Conservation (phyloP, 2,888 invertebrate species). For the Phragmatobia fuliginosa region DNA sequence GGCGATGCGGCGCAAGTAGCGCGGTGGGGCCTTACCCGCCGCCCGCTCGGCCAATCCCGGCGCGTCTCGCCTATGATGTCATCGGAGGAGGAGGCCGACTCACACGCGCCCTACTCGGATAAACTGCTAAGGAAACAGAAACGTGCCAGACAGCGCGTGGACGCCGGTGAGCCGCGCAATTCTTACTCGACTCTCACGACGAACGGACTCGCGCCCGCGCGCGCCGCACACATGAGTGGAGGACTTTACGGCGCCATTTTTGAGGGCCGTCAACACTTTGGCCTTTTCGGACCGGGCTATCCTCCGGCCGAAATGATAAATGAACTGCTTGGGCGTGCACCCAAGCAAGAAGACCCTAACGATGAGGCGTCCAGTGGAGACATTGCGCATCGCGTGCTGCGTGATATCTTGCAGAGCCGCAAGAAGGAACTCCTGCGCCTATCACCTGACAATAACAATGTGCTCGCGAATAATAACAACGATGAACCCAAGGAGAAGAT, state of each 20-base stretch:
- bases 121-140: conserved; percentile 97
- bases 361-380: conserved; percentile 84
- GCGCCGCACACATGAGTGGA: conserved; percentile 93
- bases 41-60: conserved; percentile 93
- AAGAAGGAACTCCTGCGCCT: conserved; percentile 93
- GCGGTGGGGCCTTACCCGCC: conserved; percentile 86
- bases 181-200: conserved; percentile 91
- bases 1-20: conserved; percentile 83
- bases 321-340: conserved; percentile 94
- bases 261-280: conserved; percentile 92
- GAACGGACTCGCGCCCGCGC: conserved; percentile 85
- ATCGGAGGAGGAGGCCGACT: conserved; percentile 98
- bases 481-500: conserved; percentile 86
- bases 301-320: conserved; percentile 96
- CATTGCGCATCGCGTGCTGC: conserved; percentile 94
- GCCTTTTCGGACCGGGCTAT: conserved; percentile 94
- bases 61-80: conserved; percentile 96
- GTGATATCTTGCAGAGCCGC: conserved; percentile 95
- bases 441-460: conserved; percentile 86
- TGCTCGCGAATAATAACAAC: conserved; percentile 85
- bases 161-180: conserved; percentile 98
- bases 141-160: conserved; percentile 97
- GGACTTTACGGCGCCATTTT: conserved; percentile 96
- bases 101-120: conserved; percentile 97
- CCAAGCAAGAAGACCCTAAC: conserved; percentile 89